Base-by-base conservation (phyloP, 2,797 vertebrate species). In the Champsocephalus gunnari region DNA sequence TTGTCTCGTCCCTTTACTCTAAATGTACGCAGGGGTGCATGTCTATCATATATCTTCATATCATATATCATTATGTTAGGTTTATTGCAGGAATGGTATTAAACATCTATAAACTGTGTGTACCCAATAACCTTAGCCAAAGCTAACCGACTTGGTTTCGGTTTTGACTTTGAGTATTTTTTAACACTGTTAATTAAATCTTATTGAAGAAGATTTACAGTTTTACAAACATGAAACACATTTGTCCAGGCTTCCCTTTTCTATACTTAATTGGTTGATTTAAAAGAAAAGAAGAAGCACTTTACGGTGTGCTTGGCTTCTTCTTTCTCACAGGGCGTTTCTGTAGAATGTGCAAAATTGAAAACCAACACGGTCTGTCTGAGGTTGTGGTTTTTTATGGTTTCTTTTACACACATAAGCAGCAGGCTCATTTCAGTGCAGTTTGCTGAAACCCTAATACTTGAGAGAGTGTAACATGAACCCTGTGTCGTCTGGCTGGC, bases 381-480 rank as follows among this genome's bases (percentile, higher is more conserved):
- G 45, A 7, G 74, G 43, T 77, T 58, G 16, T 34, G 3, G 57
- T 73, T 63, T 38, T 50, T 55, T 13, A 50, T 59, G 43, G 71
- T 75, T 74, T 60, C 32, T 58, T 44, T 80, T 81, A 66, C 63
- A 64, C 59, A 43, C 50, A 53, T 75, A 74, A 77, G 53, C 38
- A 71, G 43, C 11, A 12, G 57, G n/a, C 50, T 66, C 51, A 38
- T 48, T 49, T 68, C 13, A 16, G 13, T 79, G 32, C 55, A 34
- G 60, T 53, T 56, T 69, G 21, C 21, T 66, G 79, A 74, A 83
- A 84, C 58, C 34, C 11, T 72, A 34, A 86, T 62, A 75, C 61
- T 16, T 54, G 24, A 51, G 51, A 55, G 70, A 65, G 70, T 84
- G 84, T 77, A 90, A 88, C 60, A 24, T 78, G 81, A 90, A 54